phyloP scores from a whole-genome alignment of 2,797 vertebrate species.

The Bovichtus diacanthus region DNA sequence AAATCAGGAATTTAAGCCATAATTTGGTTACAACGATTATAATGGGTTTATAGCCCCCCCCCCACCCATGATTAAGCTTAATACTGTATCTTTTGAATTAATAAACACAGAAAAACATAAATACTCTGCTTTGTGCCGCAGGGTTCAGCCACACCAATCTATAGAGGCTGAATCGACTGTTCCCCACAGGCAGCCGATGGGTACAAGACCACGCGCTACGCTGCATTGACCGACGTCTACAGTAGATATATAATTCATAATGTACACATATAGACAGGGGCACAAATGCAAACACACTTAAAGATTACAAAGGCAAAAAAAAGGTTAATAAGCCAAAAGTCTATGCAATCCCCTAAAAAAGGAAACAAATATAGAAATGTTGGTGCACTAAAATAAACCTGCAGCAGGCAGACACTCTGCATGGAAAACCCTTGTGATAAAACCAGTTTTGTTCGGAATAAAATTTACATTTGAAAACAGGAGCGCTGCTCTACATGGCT shows the following conservation, averaged over 20 bases:
- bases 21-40: neutral
- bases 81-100: constrained; percentile 29
- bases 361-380: constrained; percentile 3
- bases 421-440: constrained; percentile 35
- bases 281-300: constrained; percentile 35
- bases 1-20: constrained; percentile 8
- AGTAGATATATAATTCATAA: constrained; percentile 22
- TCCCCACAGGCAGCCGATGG: constrained; percentile 44
- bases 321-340: constrained; percentile 30
- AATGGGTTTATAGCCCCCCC: neutral
- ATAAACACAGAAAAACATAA: constrained; percentile 34
- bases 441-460: constrained; percentile 52
- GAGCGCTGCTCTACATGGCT: constrained; percentile 23
- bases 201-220: constrained; percentile 48
- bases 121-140: constrained; percentile 26
- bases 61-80: constrained; percentile 28
- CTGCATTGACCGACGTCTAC: constrained; percentile 48
- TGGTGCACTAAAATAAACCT: constrained; percentile 25
- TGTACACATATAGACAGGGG: neutral
- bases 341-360: constrained; percentile 11
- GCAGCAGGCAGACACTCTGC: constrained; percentile 22
- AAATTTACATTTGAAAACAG: constrained; percentile 61
- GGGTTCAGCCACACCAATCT: constrained; percentile 47
- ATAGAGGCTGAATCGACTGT: constrained; percentile 56
- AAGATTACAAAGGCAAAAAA: constrained; percentile 37